phyloP scores from a whole-genome alignment of 2,113 vertebrate genomes.

The Chaetodon auriga region DNA sequence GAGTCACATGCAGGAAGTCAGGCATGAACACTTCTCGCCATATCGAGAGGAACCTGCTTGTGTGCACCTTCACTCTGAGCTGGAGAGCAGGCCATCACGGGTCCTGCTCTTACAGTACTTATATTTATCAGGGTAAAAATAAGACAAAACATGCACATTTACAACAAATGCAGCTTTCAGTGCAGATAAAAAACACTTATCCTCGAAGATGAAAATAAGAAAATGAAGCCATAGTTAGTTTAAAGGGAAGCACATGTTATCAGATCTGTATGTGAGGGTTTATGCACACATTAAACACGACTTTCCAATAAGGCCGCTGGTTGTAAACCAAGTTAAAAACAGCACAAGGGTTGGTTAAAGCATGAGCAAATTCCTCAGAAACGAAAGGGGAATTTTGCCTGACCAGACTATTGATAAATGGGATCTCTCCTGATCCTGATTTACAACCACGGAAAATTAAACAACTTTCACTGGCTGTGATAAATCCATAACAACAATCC shows the following conservation, averaged over 20 bases:
- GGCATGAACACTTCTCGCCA: slow-evolving; percentile 62
- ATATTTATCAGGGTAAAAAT: not conserved
- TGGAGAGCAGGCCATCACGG: not conserved
- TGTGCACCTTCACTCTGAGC: slow-evolving; percentile 38
- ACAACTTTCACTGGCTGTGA: slow-evolving; percentile 43
- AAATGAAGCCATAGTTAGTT: not conserved
- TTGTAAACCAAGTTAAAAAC: slow-evolving; percentile 16
- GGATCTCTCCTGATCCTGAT: slow-evolving; percentile 63
- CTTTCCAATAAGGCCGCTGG: slow-evolving; percentile 22
- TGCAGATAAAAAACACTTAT: not conserved
- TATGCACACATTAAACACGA: slow-evolving; percentile 15
- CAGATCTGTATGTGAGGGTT: not conserved
- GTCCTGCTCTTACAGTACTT: not conserved
- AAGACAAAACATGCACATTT: not conserved
- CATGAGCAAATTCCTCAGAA: slow-evolving; percentile 46
- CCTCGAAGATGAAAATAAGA: not conserved
- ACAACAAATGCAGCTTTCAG: slow-evolving; percentile 5
- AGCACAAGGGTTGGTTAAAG: slow-evolving; percentile 10
- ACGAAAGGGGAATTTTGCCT: slow-evolving; percentile 35
- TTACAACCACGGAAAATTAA: slow-evolving; percentile 70
- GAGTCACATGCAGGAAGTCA: slow-evolving; percentile 79
- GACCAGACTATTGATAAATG: slow-evolving; percentile 52
- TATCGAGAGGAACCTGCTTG: slow-evolving; percentile 42
- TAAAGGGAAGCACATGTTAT: not conserved
- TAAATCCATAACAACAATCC: slow-evolving; percentile 50